Evolutionary conservation across 2,888 invertebrate genomes (phyloP).

Genomic region (Podabrus alpinus): DNA sequence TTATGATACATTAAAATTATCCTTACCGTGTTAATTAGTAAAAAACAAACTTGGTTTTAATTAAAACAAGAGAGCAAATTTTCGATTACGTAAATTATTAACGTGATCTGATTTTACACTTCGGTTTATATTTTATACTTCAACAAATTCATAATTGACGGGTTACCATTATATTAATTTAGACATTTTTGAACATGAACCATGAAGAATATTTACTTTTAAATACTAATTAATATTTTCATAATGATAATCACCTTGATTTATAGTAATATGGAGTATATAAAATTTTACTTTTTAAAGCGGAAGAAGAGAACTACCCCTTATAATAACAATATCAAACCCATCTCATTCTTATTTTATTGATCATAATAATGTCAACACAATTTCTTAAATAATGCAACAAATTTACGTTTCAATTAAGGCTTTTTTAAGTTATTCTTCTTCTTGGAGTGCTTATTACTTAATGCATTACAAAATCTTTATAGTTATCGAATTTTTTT

Average conservation of each 20-base stretch:
- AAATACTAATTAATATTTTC: not conserved
- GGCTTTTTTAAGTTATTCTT: not conserved
- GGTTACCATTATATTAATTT: not conserved
- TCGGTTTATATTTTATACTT: slow-evolving; percentile 3
- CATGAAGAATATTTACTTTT: not conserved
- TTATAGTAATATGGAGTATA: not conserved
- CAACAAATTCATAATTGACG: not conserved
- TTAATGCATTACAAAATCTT: not conserved
- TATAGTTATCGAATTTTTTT: not conserved
- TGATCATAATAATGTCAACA: not conserved
- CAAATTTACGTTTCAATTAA: not conserved
- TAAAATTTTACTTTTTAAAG: too few relatives aligned
- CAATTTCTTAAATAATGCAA: too few relatives aligned
- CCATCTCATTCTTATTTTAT: too few relatives aligned
- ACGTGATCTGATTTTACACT: not conserved
- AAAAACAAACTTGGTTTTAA: not conserved
- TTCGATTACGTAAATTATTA: not conserved
- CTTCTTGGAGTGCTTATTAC: not conserved
- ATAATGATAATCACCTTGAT: not conserved
- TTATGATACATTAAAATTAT: not conserved
- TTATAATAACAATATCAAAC: too few relatives aligned
- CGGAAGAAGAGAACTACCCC: too few relatives aligned
- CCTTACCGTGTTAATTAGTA: not conserved
- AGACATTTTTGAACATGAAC: not conserved
- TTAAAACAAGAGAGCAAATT: not conserved